Percentiles rank a stretch among this genome's conserved stretches.
phyloP scores from a whole-genome alignment of 2,888 invertebrate genomes.

The Matsumyia berberina region DNA sequence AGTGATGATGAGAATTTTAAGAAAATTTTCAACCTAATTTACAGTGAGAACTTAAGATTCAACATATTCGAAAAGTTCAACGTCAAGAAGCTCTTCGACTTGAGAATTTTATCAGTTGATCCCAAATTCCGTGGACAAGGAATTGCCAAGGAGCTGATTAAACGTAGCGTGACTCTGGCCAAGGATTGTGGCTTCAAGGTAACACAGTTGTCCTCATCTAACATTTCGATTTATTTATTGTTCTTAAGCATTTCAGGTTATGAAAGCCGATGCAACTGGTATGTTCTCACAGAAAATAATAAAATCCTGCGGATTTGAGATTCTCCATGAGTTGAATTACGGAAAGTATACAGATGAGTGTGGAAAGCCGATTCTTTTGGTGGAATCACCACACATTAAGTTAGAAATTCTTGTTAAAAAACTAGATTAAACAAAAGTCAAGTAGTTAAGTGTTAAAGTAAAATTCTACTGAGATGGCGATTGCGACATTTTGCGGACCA shows the following conservation, averaged over 20 bases:
- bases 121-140: slow-evolving; percentile 88
- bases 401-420: slow-evolving; percentile 87
- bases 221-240: slow-evolving; percentile 17
- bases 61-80: slow-evolving; percentile 89
- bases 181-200: slow-evolving; percentile 89
- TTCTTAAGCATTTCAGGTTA: slow-evolving; percentile 85
- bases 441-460: background rate
- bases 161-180: slow-evolving; percentile 88
- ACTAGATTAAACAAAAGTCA: slow-evolving; percentile 72
- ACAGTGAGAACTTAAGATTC: slow-evolving; percentile 88
- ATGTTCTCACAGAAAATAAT: slow-evolving; percentile 91
- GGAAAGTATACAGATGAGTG: slow-evolving; percentile 88
- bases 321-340: slow-evolving; percentile 88
- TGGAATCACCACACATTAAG: slow-evolving; percentile 88
- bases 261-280: slow-evolving; percentile 93
- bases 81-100: slow-evolving; percentile 90
- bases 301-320: slow-evolving; percentile 88
- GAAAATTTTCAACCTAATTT: slow-evolving; percentile 91
- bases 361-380: slow-evolving; percentile 87
- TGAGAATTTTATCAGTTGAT: slow-evolving; percentile 92
- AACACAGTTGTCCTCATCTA: slow-evolving; percentile 53
- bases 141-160: slow-evolving; percentile 89
- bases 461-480: background rate
- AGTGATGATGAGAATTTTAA: slow-evolving; percentile 89
- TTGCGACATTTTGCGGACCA: slow-evolving; percentile 55